Percentiles rank a stretch among this genome's conserved stretches.
phyloP scores from a whole-genome alignment of 2,888 invertebrate species.

The Aelia acuminata region DNA sequence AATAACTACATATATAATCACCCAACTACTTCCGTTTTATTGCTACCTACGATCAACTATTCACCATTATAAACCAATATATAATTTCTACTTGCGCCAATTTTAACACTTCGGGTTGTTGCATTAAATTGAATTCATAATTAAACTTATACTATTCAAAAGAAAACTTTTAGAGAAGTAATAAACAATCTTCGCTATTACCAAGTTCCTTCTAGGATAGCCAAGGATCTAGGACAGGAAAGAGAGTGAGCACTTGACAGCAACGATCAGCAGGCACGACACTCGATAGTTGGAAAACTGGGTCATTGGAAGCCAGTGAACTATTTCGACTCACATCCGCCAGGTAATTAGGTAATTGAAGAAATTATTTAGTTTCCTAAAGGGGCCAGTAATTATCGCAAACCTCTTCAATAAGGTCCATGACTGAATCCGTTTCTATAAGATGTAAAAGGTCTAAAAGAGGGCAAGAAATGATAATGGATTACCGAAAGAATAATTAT shows the following conservation, averaged over 20 bases:
- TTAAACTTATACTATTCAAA: background rate
- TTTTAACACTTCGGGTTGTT: background rate
- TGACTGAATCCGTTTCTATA: background rate
- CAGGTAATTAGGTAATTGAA: slow-evolving; percentile 10
- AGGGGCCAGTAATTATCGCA: background rate
- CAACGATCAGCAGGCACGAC: slow-evolving; percentile 13
- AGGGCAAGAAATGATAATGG: background rate
- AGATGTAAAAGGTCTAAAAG: background rate
- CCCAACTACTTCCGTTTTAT: no score
- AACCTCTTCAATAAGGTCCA: background rate
- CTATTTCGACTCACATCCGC: background rate
- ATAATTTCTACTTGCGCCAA: background rate
- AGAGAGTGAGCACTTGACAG: background rate
- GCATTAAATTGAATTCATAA: background rate
- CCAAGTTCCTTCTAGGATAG: background rate
- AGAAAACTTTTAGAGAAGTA: background rate
- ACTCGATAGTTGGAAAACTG: slow-evolving; percentile 40
- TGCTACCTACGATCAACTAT: no score
- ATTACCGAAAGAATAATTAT: no score
- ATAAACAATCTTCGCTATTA: background rate
- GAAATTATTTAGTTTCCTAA: slow-evolving; percentile 28
- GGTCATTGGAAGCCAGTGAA: slow-evolving; percentile 2
- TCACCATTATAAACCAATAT: no score
- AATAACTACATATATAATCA: no score
- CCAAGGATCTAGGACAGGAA: slow-evolving; percentile 3